Percentiles rank a stretch among this genome's conserved stretches.
Conservation (phyloP, 2,888 invertebrate species). For the Hermaeophaga mercurialis region DNA sequence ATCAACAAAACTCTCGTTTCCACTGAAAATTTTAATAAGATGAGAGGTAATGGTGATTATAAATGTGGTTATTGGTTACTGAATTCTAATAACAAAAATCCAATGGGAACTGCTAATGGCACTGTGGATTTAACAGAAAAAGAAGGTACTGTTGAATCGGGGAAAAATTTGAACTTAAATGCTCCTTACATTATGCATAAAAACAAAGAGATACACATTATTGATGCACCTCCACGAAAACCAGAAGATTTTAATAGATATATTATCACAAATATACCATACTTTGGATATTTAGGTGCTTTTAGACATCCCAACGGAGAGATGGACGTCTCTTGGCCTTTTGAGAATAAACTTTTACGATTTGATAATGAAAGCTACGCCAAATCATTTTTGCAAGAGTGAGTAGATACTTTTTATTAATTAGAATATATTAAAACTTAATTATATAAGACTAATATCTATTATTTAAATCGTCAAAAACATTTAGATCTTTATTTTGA, state of each 20-base stretch:
- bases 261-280: constrained; percentile 48
- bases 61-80: constrained; percentile 41
- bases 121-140: constrained; percentile 40
- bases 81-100: constrained; percentile 21
- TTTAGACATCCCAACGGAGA: constrained; percentile 32
- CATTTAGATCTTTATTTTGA: too few relatives aligned
- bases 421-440: not conserved
- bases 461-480: too few relatives aligned
- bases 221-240: constrained; percentile 30
- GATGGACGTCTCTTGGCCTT: constrained; percentile 48
- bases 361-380: constrained; percentile 39
- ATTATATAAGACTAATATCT: too few relatives aligned
- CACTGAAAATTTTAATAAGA: constrained; percentile 46
- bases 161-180: not conserved
- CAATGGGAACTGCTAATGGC: not conserved
- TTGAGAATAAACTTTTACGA: constrained; percentile 43
- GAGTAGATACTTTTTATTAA: constrained; percentile 27
- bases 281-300: constrained; percentile 49
- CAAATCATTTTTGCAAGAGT: constrained; percentile 41
- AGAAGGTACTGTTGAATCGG: too few relatives aligned
- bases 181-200: constrained; percentile 24
- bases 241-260: constrained; percentile 43
- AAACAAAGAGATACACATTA: constrained; percentile 24
- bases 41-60: constrained; percentile 41
- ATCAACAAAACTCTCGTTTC: constrained; percentile 49